Evolutionary conservation across 2,113 vertebrate species (phyloP), one percentile per base, ranked within the genome.

Genomic region (Uropsilus gracilis): DNA sequence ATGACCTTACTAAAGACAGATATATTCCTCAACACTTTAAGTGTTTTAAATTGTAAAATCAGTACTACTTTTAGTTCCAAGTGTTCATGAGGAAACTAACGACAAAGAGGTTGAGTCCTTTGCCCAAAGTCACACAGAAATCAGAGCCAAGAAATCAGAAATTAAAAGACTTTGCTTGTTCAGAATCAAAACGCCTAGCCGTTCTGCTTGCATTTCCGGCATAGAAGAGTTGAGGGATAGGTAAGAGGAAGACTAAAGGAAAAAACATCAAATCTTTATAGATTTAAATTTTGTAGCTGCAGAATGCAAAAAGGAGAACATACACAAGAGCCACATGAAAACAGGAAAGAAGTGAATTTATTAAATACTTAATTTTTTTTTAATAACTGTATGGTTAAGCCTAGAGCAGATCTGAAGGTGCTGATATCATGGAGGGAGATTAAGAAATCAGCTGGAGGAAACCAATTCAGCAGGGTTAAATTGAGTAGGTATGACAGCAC

Each of bases 1-100:
- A 61, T 89, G 28, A 82, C 46, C 46, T 61, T 57, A 2, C 28
- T 63, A 83, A 61, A 28, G 61, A n/a, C 55, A 72, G 53, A 18
- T 26, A 80, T 55, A 46, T n/a, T 76, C 39, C 26, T 81, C 22
- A 95, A 94, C 16, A 80, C 32, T 87, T 59, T 59, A 11, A 7
- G 78, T 26, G 8, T 66, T 46, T 46, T 80, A 75, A 86, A 24
- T 72, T 63, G 6, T 71, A 77, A 89, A 94, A 75, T 12, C 9
- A 55, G 4, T 44, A 71, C 24, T 71, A 13, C 82, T 37, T 78
- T 48, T 55, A 91, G 10, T 6, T 94, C n/a, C 53, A 87, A 42
- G 30, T 44, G 55, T 6, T 42, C 30, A 18, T 3, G 6, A 93
- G 6, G 9, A 89, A 61, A 37, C 34, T 48, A 91, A 68, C 44